Evolutionary conservation across 53 echinoderm and acorn worm genomes (phyloP).

Genomic region (Mesocentrotus franciscanus): DNA sequence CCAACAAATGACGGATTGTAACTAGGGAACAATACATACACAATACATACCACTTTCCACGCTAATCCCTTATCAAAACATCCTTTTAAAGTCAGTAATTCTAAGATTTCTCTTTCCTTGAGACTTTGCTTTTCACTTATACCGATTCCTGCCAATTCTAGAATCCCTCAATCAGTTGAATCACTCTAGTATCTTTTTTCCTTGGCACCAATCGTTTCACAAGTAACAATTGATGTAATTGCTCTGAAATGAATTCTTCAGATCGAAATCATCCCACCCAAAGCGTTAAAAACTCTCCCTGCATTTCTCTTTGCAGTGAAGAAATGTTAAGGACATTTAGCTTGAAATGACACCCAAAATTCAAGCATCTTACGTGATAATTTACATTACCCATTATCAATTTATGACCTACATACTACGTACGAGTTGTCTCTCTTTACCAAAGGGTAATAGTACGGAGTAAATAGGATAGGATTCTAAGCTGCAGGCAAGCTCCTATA

Average conservation of each 20-base stretch:
- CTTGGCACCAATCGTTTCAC: not conserved
- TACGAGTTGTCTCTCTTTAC: not conserved
- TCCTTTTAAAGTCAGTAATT: slow-evolving; percentile 11
- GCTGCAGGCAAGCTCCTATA: not conserved
- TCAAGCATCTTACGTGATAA: no score
- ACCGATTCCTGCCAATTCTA: slow-evolving; percentile 9
- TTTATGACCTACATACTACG: not conserved
- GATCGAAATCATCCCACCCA: slow-evolving; percentile 34
- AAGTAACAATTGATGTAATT: not conserved
- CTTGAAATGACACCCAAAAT: not conserved
- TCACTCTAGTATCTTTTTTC: not conserved
- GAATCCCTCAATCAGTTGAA: not conserved
- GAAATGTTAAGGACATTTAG: not conserved
- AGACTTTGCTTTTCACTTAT: not conserved
- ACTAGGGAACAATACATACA: slow-evolving; percentile 1
- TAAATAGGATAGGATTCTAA: not conserved
- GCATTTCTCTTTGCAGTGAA: not conserved
- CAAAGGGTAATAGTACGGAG: not conserved
- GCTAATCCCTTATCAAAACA: slow-evolving; percentile 38
- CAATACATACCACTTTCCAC: not conserved
- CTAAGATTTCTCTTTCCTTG: slow-evolving; percentile 35
- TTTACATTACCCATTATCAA: not conserved
- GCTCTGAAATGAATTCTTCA: not conserved
- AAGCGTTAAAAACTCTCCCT: not conserved
- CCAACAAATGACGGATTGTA: not conserved